Percentiles rank a stretch among this genome's conserved stretches.
phyloP scores from a whole-genome alignment of 2,888 invertebrate species.

The Cephus runcator region DNA sequence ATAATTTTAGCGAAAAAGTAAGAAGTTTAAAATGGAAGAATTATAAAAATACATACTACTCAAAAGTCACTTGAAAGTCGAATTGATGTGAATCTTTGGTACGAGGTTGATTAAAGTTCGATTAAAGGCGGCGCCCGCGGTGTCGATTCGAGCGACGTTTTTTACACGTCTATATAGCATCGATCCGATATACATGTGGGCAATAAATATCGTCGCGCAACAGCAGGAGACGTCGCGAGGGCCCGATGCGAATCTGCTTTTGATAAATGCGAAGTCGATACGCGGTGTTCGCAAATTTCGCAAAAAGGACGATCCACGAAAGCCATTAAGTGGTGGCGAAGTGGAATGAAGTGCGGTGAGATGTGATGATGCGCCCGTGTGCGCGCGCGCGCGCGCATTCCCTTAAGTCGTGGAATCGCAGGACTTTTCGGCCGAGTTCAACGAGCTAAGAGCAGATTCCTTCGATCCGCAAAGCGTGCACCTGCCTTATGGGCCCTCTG shows the following conservation, averaged over 20 bases:
- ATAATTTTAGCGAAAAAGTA: background rate
- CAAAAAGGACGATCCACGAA: background rate
- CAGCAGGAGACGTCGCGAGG: background rate
- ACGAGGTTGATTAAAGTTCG: background rate
- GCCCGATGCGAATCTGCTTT: background rate
- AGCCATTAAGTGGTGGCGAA: background rate
- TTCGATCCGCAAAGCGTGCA: constrained; percentile 12
- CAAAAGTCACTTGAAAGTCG: background rate
- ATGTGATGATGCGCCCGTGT: background rate
- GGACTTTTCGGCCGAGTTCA: constrained; percentile 7
- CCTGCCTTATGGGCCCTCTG: constrained; percentile 25
- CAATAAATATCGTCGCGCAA: background rate
- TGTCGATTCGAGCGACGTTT: background rate
- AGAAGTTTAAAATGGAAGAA: background rate
- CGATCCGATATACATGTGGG: background rate
- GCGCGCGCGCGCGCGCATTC: background rate
- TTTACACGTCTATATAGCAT: background rate
- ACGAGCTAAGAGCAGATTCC: constrained; percentile 13
- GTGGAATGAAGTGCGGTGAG: background rate
- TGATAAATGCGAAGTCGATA: background rate
- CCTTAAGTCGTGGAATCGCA: background rate
- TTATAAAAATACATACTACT: background rate
- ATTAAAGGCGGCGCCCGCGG: background rate
- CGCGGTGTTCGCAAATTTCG: background rate
- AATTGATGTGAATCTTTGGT: too few relatives aligned